phyloP scores from a whole-genome alignment of 2,888 invertebrate genomes.

The Cephus nigrinus region DNA sequence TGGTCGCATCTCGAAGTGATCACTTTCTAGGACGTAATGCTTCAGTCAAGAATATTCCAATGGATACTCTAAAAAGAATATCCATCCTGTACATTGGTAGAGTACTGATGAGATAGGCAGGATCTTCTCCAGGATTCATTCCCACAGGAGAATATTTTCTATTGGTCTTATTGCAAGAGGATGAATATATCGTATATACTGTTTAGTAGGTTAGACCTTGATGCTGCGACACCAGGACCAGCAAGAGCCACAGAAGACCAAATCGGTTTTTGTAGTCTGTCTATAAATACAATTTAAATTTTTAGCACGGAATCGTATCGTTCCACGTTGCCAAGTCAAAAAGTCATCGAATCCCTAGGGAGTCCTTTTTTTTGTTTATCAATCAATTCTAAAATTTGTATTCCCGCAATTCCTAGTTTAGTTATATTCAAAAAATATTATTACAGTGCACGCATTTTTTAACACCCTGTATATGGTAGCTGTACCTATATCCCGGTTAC shows the following conservation, averaged over 20 bases:
- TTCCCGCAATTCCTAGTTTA: background rate
- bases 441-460: background rate
- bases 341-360: background rate
- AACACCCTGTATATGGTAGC: background rate
- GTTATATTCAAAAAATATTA: background rate
- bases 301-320: background rate
- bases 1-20: background rate
- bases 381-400: background rate
- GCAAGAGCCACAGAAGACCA: background rate
- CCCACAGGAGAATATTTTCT: background rate
- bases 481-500: background rate
- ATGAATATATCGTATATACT: background rate
- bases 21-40: background rate
- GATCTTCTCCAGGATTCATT: background rate
- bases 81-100: background rate
- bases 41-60: background rate
- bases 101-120: background rate
- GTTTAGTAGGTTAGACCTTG: background rate
- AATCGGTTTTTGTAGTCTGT: background rate
- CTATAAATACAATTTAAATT: background rate
- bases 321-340: background rate
- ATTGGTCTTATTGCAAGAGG: background rate
- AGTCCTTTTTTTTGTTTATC: background rate
- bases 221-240: background rate
- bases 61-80: background rate